Base-by-base conservation (phyloP, 2,113 vertebrate genomes). In the Sclerurus mexicanus region DNA sequence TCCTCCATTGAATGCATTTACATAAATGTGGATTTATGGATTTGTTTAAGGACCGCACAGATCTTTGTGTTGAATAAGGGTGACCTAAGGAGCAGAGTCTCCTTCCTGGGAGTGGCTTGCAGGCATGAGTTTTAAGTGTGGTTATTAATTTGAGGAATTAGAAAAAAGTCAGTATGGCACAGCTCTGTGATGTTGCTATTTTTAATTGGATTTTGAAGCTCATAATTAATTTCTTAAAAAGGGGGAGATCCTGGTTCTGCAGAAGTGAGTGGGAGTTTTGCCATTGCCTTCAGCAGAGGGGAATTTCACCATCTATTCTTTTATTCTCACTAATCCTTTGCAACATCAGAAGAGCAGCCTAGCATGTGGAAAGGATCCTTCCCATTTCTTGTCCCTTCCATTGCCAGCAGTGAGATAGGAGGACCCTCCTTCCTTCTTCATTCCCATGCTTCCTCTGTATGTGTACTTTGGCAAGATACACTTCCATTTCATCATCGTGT, bases 141-240 rank as follows among this genome's bases (percentile, higher is more conserved):
- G 60, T 81, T 90, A 89, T 78, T 95, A 90, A 78, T 95, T 91
- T 89, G 56, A 75, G 56, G 86, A 91, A 78, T 93, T 91, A 78
- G 69, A 21, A 90, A 91, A 92, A 87, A 79, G 33, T 89, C 69
- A 72, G 40, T n/a, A 53, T 93, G 81, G 62, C 77, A 75, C 62
- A 87, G 75, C 52, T 92, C 52, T 0, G 0, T 52, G 60, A 78
- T 94, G 44, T 75, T 92, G 80, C 62, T 87, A 68, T 79, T 95
- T 96, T 94, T 96, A 96, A 94, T 82, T 96, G 89, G 89, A 89
- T 97, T 95, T 96, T 91, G 78, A 90, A 62, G 69, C 62, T 95
- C 40, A 14, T 94, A 91, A 95, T 96, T 97, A 93, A 93, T 91
- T 95, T 92, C 66, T 87, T 91, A 58, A 82, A 82, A 91, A 68